A percentile compares a stretch with the other conserved stretches of the same genome.
Conservation (phyloP, 2,888 invertebrate genomes). For the Polylopha cassiicola region DNA sequence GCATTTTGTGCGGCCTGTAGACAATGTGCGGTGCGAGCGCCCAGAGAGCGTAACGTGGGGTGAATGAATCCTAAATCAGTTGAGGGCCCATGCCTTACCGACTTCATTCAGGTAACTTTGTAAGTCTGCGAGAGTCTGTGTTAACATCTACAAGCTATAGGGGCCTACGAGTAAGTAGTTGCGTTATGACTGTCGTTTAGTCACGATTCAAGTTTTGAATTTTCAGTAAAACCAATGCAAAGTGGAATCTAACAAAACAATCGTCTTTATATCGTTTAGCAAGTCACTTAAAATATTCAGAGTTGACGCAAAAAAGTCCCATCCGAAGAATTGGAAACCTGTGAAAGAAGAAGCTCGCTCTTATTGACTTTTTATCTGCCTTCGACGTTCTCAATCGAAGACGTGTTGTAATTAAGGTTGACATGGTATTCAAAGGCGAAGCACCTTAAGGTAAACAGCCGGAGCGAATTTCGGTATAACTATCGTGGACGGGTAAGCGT, state of each 20-base stretch:
- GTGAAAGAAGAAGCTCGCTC: too few relatives aligned
- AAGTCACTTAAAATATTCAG: too few relatives aligned
- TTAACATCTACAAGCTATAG: neutral
- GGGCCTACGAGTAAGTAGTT: neutral
- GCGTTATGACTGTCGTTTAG: too few relatives aligned
- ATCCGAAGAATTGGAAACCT: neutral
- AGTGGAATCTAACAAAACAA: too few relatives aligned
- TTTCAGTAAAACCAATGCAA: too few relatives aligned
- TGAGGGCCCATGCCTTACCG: constrained; percentile 43
- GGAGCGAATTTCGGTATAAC: constrained; percentile 38
- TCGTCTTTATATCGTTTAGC: too few relatives aligned
- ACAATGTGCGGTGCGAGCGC: constrained; percentile 61
- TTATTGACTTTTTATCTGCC: neutral
- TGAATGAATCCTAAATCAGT: constrained; percentile 69
- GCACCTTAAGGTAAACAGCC: constrained; percentile 28
- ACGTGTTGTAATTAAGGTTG: constrained; percentile 10
- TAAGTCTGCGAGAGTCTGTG: constrained; percentile 4
- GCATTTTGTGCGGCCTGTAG: constrained; percentile 52
- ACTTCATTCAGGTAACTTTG: constrained; percentile 29
- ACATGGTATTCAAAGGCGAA: constrained; percentile 19
- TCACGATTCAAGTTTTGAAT: too few relatives aligned
- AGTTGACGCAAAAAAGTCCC: too few relatives aligned
- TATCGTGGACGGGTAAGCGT: constrained; percentile 50
- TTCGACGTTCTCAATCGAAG: constrained; percentile 8
- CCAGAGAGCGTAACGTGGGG: constrained; percentile 64